These are phyloP conservation scores for Sarcophaga peregrina DNA, from an alignment of 1,140 invertebrate genomes.

Conservation along the genomic window DNA sequence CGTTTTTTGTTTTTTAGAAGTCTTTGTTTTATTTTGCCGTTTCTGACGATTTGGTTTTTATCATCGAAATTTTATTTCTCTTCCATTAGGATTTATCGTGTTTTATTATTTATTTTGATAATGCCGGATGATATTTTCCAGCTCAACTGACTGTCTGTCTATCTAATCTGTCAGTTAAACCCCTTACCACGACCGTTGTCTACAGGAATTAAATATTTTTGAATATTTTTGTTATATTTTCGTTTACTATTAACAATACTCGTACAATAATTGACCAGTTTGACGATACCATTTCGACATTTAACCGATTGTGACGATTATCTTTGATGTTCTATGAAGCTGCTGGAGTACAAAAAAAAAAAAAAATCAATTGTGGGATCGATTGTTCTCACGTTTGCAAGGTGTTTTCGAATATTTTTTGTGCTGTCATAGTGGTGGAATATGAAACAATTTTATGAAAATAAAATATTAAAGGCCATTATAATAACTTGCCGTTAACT, in stretches of 20 bases:
- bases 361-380: too few species aligned
- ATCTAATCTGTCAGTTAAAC: not conserved
- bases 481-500: too few species aligned
- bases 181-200: not conserved
- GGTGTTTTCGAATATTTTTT: too few species aligned
- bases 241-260: not conserved
- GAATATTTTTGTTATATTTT: slow-evolving; percentile 40
- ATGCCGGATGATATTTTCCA: not conserved
- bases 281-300: slow-evolving; percentile 32
- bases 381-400: too few species aligned
- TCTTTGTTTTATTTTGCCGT: not conserved
- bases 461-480: not conserved
- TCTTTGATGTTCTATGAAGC: too few species aligned
- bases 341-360: too few species aligned
- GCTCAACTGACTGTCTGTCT: not conserved
- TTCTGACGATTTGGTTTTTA: slow-evolving; percentile 2
- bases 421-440: too few species aligned
- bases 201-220: not conserved
- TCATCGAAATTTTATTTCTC: slow-evolving; percentile 4
- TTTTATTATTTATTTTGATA: slow-evolving; percentile 26
- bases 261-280: slow-evolving; percentile 33
- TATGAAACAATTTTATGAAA: not conserved
- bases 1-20: not conserved
- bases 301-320: slow-evolving; percentile 6
- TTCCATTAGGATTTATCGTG: not conserved